phyloP scores from a whole-genome alignment of 2,888 invertebrate species.

The Troilus luridus region DNA sequence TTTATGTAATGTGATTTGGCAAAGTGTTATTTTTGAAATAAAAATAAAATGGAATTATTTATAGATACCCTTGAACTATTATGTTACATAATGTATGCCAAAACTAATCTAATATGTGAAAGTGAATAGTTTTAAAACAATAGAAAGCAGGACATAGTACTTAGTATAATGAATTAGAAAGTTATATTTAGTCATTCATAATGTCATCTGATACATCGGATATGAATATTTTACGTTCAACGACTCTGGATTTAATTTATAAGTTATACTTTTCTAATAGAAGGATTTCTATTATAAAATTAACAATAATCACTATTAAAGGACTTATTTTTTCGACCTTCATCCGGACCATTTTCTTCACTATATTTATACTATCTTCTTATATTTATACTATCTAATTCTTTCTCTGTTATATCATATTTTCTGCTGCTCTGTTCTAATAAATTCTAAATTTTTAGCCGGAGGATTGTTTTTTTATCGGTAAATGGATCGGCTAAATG shows the following conservation, averaged over 20 bases:
- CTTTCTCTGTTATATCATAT: too few species aligned
- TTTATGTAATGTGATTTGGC: not conserved
- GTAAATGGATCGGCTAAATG: too few species aligned
- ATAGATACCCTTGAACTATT: not conserved
- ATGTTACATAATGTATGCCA: not conserved
- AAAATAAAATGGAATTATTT: not conserved
- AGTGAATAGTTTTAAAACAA: constrained; percentile 33
- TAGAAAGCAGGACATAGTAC: not conserved
- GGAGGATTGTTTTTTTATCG: too few species aligned
- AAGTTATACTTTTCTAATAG: not conserved
- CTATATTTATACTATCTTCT: too few species aligned
- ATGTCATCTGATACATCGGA: not conserved
- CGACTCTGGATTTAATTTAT: not conserved
- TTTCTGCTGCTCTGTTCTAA: too few species aligned
- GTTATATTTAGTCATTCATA: not conserved
- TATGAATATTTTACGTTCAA: not conserved
- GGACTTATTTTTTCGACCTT: too few species aligned
- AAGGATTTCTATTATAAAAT: too few species aligned
- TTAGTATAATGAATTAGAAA: constrained; percentile 8
- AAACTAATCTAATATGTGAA: not conserved
- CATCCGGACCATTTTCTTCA: too few species aligned
- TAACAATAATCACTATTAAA: too few species aligned
- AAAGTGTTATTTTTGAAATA: too few species aligned
- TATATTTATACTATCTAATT: too few species aligned
- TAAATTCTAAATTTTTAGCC: too few species aligned